Evolutionary conservation across 2,113 vertebrate species (phyloP), one percentile per base, ranked within the genome.

Genomic region (Mellivora capensis): DNA sequence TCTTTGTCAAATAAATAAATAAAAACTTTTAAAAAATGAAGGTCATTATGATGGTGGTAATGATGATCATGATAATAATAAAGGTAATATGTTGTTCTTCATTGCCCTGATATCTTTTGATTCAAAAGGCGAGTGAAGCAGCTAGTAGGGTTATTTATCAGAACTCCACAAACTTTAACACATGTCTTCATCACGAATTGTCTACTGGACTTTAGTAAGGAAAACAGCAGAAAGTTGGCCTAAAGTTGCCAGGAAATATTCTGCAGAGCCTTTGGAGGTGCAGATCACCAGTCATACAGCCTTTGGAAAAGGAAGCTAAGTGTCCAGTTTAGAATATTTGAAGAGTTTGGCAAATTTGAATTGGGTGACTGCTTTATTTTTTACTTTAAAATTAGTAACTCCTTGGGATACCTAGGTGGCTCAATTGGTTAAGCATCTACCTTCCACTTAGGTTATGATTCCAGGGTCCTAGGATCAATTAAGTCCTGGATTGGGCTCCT

Each of bases 381-480:
- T 49, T 85, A n/a, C 37, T 91, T 88, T 90, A 84, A 95, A 79
- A 69, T 94, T 64, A 96, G 52, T 87, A 14, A 29, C 37, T 97
- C 64, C 3, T 29, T 34, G 6, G 62, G 62, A 64, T 34, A 14
- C 29, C 62, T 64, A 31, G 62, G 62, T 67, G 62, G 31, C 62
- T 67, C 62, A 67, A 14, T 67, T 67, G 62, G 31, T 67, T 34
- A 67, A 67, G 62, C 5, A 7, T 67, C 29, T 67, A 34, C 31
- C 29, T 67, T 67, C 62, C 31, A 67, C 14, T 64, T 6, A 64
- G 29, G 29, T 64, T 13, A 64, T 64, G 62, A 64, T 64, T 29
- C 62, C 62, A 64, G 29, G 29, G 62, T 64, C 62, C 29, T 64
- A 14, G 62, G 29, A 64, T 34, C 11, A 13, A 64, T 64, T 4